Conservation (phyloP, 1,140 invertebrate species). For the Rhyzopertha dominica region DNA sequence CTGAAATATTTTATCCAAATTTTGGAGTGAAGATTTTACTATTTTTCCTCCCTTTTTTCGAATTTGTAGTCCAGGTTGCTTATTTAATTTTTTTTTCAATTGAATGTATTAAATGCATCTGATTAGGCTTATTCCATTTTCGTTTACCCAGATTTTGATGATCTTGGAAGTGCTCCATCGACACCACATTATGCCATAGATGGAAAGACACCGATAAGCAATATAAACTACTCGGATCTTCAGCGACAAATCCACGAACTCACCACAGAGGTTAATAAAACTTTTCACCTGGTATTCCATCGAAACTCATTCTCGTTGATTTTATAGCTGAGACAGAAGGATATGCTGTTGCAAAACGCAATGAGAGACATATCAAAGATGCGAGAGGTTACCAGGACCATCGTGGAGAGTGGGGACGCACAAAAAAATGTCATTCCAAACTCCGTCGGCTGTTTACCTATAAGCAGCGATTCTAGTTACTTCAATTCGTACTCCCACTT, state of each 20-base stretch:
- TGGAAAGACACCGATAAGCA: slow-evolving; percentile 42
- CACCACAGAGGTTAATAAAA: slow-evolving; percentile 32
- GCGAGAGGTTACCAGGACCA: slow-evolving; percentile 53
- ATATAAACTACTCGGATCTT: slow-evolving; percentile 39
- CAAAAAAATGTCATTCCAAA: slow-evolving; percentile 40
- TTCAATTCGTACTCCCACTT: slow-evolving; percentile 97
- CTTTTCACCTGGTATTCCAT: slow-evolving; percentile 9
- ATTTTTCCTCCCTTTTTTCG: too few relatives aligned
- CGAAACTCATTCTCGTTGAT: slow-evolving; percentile 30
- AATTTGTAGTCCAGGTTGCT: too few relatives aligned
- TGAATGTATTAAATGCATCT: too few relatives aligned
- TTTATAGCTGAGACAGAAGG: slow-evolving; percentile 52
- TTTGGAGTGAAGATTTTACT: too few relatives aligned
- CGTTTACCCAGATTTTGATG: slow-evolving; percentile 47
- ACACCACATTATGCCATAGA: slow-evolving; percentile 45
- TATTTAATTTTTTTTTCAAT: too few relatives aligned
- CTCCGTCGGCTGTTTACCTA: slow-evolving; percentile 49
- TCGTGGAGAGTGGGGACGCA: slow-evolving; percentile 42
- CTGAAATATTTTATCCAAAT: too few relatives aligned
- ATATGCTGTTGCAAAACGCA: slow-evolving; percentile 53
- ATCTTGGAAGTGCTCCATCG: slow-evolving; percentile 42
- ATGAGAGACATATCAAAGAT: slow-evolving; percentile 60
- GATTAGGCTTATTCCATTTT: too few relatives aligned
- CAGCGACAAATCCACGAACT: slow-evolving; percentile 41
- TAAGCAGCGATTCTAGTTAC: slow-evolving; percentile 66